Conservation (phyloP, 2,888 invertebrate species). For the Leptinotarsa rubiginosa region DNA sequence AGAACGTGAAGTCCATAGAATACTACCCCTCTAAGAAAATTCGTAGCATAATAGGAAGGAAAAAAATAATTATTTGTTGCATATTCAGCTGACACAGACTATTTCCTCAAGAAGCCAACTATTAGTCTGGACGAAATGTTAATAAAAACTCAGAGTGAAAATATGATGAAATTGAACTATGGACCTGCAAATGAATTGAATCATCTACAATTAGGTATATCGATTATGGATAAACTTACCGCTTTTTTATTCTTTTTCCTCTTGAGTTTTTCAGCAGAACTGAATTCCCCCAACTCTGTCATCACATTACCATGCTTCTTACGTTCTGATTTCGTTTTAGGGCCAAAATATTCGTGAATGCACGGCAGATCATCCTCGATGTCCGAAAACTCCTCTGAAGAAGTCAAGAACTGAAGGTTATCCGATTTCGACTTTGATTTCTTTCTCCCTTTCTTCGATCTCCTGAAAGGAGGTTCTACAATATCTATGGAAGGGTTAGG, state of each 20-base stretch:
- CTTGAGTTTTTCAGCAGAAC: constrained; percentile 29
- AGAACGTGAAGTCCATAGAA: too few relatives aligned
- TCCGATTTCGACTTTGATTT: constrained; percentile 34
- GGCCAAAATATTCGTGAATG: constrained; percentile 50
- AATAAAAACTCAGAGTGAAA: too few relatives aligned
- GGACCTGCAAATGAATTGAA: too few relatives aligned
- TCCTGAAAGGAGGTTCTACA: constrained; percentile 28
- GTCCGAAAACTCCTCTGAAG: constrained; percentile 46
- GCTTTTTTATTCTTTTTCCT: constrained; percentile 23
- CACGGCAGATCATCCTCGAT: constrained; percentile 47
- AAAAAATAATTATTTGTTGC: too few relatives aligned
- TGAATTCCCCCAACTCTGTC: constrained; percentile 32
- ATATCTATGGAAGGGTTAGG: constrained; percentile 29
- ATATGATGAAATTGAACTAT: too few relatives aligned
- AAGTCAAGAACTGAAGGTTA: constrained; percentile 40
- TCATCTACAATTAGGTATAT: too few relatives aligned
- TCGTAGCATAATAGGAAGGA: too few relatives aligned
- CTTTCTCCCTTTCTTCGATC: constrained; percentile 29
- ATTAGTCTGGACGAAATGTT: too few relatives aligned
- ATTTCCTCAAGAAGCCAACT: too few relatives aligned
- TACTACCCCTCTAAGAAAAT: too few relatives aligned
- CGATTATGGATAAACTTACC: neutral
- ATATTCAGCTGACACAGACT: too few relatives aligned
- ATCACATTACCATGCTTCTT: constrained; percentile 21
- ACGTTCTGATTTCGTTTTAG: constrained; percentile 20